Evolutionary conservation across 2,888 invertebrate genomes (phyloP), one percentile per base, ranked within the genome.

Genomic region (Prenolepis imparis): DNA sequence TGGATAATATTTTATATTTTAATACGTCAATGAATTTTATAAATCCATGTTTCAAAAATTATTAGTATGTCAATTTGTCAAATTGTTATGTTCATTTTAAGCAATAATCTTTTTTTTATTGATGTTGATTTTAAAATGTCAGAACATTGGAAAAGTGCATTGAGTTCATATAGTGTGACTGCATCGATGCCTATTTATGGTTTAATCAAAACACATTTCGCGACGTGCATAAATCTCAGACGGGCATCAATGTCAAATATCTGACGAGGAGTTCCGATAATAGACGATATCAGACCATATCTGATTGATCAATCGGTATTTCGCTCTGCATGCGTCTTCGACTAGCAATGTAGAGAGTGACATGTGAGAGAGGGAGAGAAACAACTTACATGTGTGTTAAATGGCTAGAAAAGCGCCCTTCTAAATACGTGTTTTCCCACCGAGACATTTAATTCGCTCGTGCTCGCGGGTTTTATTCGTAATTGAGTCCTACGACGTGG

Each of bases 401-500:
- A 15, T 66, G 15, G n/a, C 39, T 67, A 55, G 28, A 59, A 72
- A 72, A 59, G 36, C 48, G 72, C 9, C n/a, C 72, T 48, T 44
- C 44, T 72, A 72, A 80, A 41, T 57, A 44, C 44, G 57, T 68
- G 68, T 80, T 72, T 80, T 72, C 72, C 78, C 72, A 72, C 72
- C 48, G 72, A 80, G 72, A 80, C 72, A 61, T 80, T 80, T 80
- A 80, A 80, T 80, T 80, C 48, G 70, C 44, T 41, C 72, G 55
- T n/a, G 21, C 59, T 80, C 36, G 36, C 36, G 36, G 72, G 32
- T 80, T 80, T 80, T 72, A 80, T 72, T 80, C 78, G 72, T 80
- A 80, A 80, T 80, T 80, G 78, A 80, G 72, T 80, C 78, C 59
- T 80, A 72, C 78, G 59, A 57, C 44, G 59, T 44, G 59, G 59